Conservation (phyloP, 2,888 invertebrate genomes). For the Zygothrica quintamaculata region DNA sequence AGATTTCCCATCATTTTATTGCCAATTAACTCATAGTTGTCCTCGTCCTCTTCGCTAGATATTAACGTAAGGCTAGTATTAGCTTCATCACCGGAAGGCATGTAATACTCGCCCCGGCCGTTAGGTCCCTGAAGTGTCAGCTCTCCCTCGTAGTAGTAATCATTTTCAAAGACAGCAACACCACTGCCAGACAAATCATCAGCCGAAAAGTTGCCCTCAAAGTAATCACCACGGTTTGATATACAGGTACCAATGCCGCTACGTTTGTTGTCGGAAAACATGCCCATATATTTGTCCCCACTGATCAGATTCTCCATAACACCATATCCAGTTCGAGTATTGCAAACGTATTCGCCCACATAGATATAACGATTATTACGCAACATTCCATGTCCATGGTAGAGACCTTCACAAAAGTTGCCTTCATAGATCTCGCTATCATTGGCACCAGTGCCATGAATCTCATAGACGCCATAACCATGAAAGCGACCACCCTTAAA, state of each 20-base stretch:
- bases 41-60: conserved; percentile 52
- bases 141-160: conserved; percentile 95
- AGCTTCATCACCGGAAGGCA: conserved; percentile 89
- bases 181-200: conserved; percentile 93
- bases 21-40: conserved; percentile 74
- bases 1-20: conserved; percentile 83
- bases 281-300: conserved; percentile 95
- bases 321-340: conserved; percentile 93
- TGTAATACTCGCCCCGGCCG: conserved; percentile 92
- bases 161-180: conserved; percentile 94
- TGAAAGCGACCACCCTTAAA: conserved; percentile 90
- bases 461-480: conserved; percentile 88
- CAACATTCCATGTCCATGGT: conserved; percentile 93
- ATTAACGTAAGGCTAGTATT: conserved; percentile 70
- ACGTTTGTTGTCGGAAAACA: conserved; percentile 93
- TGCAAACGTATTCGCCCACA: conserved; percentile 94
- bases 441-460: conserved; percentile 90
- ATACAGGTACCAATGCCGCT: conserved; percentile 94
- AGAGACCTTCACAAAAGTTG: conserved; percentile 92
- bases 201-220: conserved; percentile 93
- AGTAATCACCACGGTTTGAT: conserved; percentile 95
- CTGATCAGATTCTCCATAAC: conserved; percentile 94
- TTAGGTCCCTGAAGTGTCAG: conserved; percentile 91
- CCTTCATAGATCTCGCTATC: conserved; percentile 93
- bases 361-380: conserved; percentile 93